Evolutionary conservation across 2,888 invertebrate species (phyloP).

Genomic region (Dorcus hopei): DNA sequence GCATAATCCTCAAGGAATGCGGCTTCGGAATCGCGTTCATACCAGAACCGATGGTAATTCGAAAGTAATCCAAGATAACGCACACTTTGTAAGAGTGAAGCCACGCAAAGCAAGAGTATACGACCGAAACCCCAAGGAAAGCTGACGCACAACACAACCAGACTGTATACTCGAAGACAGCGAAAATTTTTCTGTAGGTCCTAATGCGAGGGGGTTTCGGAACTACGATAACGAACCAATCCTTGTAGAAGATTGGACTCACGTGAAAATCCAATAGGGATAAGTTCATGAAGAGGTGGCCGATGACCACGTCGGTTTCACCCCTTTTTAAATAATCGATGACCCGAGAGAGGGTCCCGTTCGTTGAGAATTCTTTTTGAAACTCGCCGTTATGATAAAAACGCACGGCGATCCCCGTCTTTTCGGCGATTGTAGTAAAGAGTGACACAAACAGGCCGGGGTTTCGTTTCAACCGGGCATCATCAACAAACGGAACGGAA

Average conservation of each 20-base stretch:
- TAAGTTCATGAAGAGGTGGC: conserved; percentile 11
- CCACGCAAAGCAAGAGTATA: neutral
- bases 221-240: conserved; percentile 1
- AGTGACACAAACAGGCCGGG: conserved; percentile 10
- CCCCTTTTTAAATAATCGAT: neutral
- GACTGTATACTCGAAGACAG: conserved; percentile 5
- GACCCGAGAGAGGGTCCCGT: conserved; percentile 8
- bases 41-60: conserved; percentile 5
- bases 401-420: conserved; percentile 1
- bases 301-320: conserved; percentile 9
- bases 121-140: neutral
- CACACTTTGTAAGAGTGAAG: neutral
- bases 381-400: conserved; percentile 1
- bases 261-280: too few species aligned
- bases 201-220: conserved; percentile 9
- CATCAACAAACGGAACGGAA: conserved; percentile 9
- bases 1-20: conserved; percentile 15
- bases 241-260: conserved; percentile 5
- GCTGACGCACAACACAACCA: conserved; percentile 4
- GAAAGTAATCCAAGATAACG: conserved; percentile 5
- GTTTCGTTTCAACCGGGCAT: neutral
- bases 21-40: conserved; percentile 3
- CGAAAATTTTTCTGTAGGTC: conserved; percentile 9
- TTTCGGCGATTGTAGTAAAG: conserved; percentile 4
- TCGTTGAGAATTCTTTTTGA: conserved; percentile 11